Evolutionary conservation across 2,888 invertebrate species (phyloP), one percentile per base, ranked within the genome.

Genomic region (Pogonocherus hispidulus): DNA sequence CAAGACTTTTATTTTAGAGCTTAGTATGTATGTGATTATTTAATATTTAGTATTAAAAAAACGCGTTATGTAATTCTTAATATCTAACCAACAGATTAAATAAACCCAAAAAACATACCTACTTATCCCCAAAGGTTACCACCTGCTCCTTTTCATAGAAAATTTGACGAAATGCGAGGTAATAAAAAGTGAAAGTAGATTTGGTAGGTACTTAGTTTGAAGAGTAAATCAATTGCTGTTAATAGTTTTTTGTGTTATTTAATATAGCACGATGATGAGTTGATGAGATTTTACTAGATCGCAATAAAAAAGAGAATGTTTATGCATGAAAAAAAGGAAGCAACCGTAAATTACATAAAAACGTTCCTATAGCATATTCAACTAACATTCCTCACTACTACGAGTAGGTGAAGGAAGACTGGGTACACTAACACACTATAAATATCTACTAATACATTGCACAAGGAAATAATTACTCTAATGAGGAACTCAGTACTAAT

Each of bases 121-220:
- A n/a, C n/a, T n/a, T n/a, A n/a, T n/a, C n/a, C n/a, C n/a, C n/a
- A n/a, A n/a, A n/a, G n/a, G n/a, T n/a, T n/a, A n/a, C n/a, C n/a
- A n/a, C n/a, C n/a, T n/a, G n/a, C n/a, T n/a, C 9, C 32, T 35
- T 35, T 54, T 35, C 54, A 35, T 16, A 35, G 16, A 3, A 32
- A 52, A 1, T 19, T 35, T 32, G 35, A 54, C 9, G 32, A 16
- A 57, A 57, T 19, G 59, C 46, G 18, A 20, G 22, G 23, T 32
- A 56, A 67, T 60, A 67, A 62, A 65, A 70, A 62, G 64, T 65
- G 65, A 70, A 67, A 65, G 67, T 18, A 18, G 18, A 14, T 41
- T 11, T 20, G 18, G 27, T 37, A 35, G 18, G 37, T 55, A 41
- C 16, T 41, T 55, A 23, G 16, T 32, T 52, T 32, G 16, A 52